Base-by-base conservation (phyloP, 2,797 vertebrate genomes). In the Propithecus perrieri region DNA sequence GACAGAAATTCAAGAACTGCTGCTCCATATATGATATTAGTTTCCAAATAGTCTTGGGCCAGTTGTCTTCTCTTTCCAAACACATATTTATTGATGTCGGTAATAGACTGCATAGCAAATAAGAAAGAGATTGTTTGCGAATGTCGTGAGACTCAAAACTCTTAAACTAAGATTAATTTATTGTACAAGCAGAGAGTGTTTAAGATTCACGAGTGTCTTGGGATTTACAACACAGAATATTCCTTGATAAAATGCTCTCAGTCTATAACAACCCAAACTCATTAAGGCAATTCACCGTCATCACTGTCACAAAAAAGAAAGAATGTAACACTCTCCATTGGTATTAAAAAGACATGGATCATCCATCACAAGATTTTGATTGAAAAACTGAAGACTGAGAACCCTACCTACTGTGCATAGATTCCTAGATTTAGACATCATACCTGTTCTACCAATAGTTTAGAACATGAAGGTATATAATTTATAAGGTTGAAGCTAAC, bases 151-250 rank as follows among this genome's bases (percentile, higher is more conserved):
- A 53, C 46, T 6, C 35, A 28, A 91, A 90, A 84, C 11, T 10
- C 33, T 84, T 38, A 97, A 91, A 94, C 43, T 90, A 91, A 87
- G 43, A 90, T 78, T 63, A 94, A 59, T 91, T 80, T 59, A 67
- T 3, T 43, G 5, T 43, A 75, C 2, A 80, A 55, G 33, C 4
- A 81, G 28, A 75, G 3, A 95, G 14, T 61, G 95, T 81, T 94
- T 81, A 90, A 76, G 63, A 79, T 81, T 85, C 26, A 38, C 0
- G 33, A 63, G 7, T 72, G 26, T 61, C 48, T 80, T 80, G 65
- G 2, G 10, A 96, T 85, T 86, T 84, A 84, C 41, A 95, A 65
- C 18, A 72, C 4, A 83, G 33, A 87, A 71, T 55, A 46, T 69
- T 84, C 28, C 28, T 48, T 93, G 69, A 30, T 28, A 92, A 12